A percentile compares a stretch with the other conserved stretches of the same genome.
phyloP scores from a whole-genome alignment of 2,797 vertebrate species.

The Etheostoma perlongum region DNA sequence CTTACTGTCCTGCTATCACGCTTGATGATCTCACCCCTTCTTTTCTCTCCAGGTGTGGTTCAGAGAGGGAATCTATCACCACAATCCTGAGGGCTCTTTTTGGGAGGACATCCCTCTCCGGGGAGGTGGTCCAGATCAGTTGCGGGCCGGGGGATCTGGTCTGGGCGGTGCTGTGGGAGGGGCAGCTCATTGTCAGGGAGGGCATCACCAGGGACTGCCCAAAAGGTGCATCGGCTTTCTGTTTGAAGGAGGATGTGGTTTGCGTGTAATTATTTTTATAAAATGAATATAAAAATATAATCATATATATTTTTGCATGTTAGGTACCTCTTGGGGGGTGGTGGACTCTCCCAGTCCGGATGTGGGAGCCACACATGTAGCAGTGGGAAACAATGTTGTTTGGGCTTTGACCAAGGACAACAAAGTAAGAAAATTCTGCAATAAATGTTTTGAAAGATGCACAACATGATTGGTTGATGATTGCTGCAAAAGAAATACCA shows the following conservation, averaged over 20 bases:
- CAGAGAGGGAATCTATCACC: slow-evolving; percentile 90
- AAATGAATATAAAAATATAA: too few relatives aligned
- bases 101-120: slow-evolving; percentile 90
- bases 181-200: slow-evolving; percentile 94
- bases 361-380: slow-evolving; percentile 90
- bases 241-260: neutral
- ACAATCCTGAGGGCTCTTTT: slow-evolving; percentile 91
- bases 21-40: neutral
- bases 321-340: slow-evolving; percentile 87
- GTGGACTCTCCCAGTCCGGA: slow-evolving; percentile 93
- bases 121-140: slow-evolving; percentile 97
- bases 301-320: neutral
- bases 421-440: slow-evolving; percentile 86
- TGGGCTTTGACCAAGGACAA: slow-evolving; percentile 97
- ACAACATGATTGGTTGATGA: neutral
- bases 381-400: slow-evolving; percentile 92
- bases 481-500: neutral
- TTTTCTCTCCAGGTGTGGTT: slow-evolving; percentile 91
- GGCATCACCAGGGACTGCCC: slow-evolving; percentile 92
- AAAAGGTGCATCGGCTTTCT: slow-evolving; percentile 83
- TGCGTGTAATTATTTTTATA: neutral
- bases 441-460: neutral
- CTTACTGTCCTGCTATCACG: neutral
- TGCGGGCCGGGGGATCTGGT: slow-evolving; percentile 94
- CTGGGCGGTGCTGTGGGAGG: slow-evolving; percentile 98